Base-by-base conservation (phyloP, 2,797 vertebrate genomes). In the Cottoperca gobio region DNA sequence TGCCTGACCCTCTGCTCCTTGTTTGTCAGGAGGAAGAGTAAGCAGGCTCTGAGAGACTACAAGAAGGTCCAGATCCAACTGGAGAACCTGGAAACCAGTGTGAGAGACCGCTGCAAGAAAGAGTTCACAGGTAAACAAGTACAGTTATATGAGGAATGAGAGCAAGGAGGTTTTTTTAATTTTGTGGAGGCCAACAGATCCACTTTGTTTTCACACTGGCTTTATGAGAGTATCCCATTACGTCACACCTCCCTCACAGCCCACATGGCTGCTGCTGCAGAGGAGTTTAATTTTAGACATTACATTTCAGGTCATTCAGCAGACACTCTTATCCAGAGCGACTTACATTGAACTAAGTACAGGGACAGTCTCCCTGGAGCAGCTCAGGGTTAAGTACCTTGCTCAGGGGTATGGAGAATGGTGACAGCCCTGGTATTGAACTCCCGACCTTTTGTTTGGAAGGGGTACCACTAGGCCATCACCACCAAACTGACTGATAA, bases 21-120 rank as follows among this genome's bases (percentile, higher is more conserved):
- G 9, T 54, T 49, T 63, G 4, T 57, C 76, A 99, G 98, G 95
- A 96, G 97, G 79, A 99, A 99, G 91, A 99, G 98, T 87, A 99
- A 99, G 78, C 98, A 98, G 93, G 98, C 98, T 59, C 89, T 99
- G 72, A 94, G 97, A 75, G 98, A 99, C 90, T 99, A 99, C 84
- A 99, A 99, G 94, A 99, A 99, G 91, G 98, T 99, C 76, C 98
- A 99, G 93, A 99, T 99, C 86, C 98, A 99, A 69, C 88, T 99
- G 88, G 98, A 99, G 94, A 99, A 99, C 78, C 94, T 99, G 86
- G 98, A 99, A 91, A 99, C 97, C 6, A 99, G 97, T 0, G 98
- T 99, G 80, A 95, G 98, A 72, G 98, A 99, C 88, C 97, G 97
- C 82, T 99, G 98, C 91, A 99, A 99, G 91, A 99, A 99, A 76